Evolutionary conservation across 2,113 vertebrate genomes (phyloP).

Genomic region (Solea senegalensis): DNA sequence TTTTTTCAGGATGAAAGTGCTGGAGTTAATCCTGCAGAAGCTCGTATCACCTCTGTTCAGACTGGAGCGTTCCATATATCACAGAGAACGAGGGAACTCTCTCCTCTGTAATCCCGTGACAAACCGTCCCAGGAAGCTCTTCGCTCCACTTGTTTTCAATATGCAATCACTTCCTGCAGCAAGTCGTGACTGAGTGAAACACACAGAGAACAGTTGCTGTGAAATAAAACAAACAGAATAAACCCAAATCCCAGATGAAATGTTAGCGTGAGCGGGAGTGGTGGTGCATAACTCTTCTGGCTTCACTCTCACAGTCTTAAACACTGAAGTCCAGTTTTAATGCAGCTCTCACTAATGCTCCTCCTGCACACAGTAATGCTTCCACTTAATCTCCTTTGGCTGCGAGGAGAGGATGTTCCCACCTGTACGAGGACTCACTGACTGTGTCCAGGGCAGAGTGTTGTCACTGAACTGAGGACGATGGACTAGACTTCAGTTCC

Average conservation of each 20-base stretch:
- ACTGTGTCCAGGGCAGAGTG: slow-evolving; percentile 27
- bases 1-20: slow-evolving; percentile 19
- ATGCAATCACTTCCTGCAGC: neutral
- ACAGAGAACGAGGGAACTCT: slow-evolving; percentile 36
- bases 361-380: slow-evolving; percentile 47
- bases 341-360: slow-evolving; percentile 54
- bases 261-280: neutral
- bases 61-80: slow-evolving; percentile 65
- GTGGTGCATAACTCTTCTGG: neutral
- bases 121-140: slow-evolving; percentile 1
- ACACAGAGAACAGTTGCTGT: neutral
- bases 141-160: slow-evolving; percentile 23
- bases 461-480: slow-evolving; percentile 24
- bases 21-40: slow-evolving; percentile 60
- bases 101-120: slow-evolving; percentile 34
- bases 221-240: neutral
- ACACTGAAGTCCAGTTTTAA: slow-evolving; percentile 51
- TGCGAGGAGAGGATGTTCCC: slow-evolving; percentile 62
- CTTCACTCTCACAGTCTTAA: slow-evolving; percentile 22
- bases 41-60: slow-evolving; percentile 54
- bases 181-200: slow-evolving; percentile 23
- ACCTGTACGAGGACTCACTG: slow-evolving; percentile 59
- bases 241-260: neutral
- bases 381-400: slow-evolving; percentile 67
- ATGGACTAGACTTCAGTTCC: slow-evolving; percentile 8